Conservation (phyloP, 2,113 vertebrate species). For the Tachysurus vachellii region DNA sequence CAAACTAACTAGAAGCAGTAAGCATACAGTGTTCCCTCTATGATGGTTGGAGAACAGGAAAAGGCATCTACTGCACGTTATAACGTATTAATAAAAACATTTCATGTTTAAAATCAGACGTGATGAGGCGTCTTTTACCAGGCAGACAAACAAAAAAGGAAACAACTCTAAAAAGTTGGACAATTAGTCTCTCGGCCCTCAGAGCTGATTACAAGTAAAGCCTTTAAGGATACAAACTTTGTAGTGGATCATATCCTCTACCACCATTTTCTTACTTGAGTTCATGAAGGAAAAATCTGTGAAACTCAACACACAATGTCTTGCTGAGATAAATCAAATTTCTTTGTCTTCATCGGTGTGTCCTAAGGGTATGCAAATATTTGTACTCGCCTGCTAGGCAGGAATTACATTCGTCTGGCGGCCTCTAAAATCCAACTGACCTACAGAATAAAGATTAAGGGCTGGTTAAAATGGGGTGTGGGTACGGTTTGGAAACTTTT, state of each 20-base stretch:
- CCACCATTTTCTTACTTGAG: not conserved
- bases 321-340: not conserved
- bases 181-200: not conserved
- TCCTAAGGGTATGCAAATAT: not conserved
- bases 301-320: not conserved
- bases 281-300: slow-evolving; percentile 1
- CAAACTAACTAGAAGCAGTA: not conserved
- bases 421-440: not conserved
- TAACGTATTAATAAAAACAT: not conserved
- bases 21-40: not conserved
- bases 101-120: not conserved
- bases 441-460: not conserved
- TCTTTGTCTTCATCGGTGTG: not conserved
- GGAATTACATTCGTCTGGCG: not conserved
- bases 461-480: not conserved
- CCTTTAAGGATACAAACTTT: not conserved
- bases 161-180: not conserved
- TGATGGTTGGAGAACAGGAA: not conserved
- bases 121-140: not conserved
- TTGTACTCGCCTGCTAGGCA: not conserved
- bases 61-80: too few species aligned
- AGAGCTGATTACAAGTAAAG: not conserved
- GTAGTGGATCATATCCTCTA: not conserved
- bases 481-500: not conserved
- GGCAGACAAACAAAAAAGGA: not conserved